phyloP scores from a whole-genome alignment of 2,888 invertebrate genomes.

The Scaptomyza cyrtandrae region DNA sequence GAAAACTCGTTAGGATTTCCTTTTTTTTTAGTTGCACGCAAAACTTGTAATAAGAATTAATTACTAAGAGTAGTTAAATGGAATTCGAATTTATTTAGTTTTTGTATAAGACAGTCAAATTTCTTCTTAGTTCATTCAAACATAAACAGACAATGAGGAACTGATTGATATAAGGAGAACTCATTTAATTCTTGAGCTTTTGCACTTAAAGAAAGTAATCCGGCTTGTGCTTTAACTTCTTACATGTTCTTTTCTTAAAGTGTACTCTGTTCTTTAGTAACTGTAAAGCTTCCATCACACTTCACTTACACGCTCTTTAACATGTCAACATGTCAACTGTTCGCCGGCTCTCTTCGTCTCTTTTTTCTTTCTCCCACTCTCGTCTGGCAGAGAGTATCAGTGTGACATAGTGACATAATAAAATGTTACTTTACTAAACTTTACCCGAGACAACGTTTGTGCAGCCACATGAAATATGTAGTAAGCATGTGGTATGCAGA shows the following conservation, averaged over 20 bases:
- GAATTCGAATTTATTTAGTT: too few relatives aligned
- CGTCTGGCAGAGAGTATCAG: conserved; percentile 13
- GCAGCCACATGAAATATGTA: not conserved
- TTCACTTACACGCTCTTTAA: conserved; percentile 79
- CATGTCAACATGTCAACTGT: conserved; percentile 73
- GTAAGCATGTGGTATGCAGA: not conserved
- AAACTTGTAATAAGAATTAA: too few relatives aligned
- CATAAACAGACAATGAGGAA: too few relatives aligned
- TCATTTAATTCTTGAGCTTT: too few relatives aligned
- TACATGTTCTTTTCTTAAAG: not conserved
- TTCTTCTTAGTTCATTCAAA: too few relatives aligned
- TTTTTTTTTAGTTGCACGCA: too few relatives aligned
- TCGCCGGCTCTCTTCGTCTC: not conserved
- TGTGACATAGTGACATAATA: conserved; percentile 79
- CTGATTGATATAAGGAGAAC: too few relatives aligned
- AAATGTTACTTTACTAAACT: conserved; percentile 65
- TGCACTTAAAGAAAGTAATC: too few relatives aligned
- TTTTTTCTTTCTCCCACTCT: not conserved
- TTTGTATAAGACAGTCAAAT: too few relatives aligned
- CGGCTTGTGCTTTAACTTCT: too few relatives aligned
- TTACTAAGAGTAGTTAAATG: too few relatives aligned
- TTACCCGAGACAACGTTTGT: conserved; percentile 12
- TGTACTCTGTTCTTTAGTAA: conserved; percentile 41
- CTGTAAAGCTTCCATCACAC: conserved; percentile 70
- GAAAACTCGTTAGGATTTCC: too few relatives aligned